Base-by-base conservation (phyloP, 2,888 invertebrate genomes). In the Mechanitis messenoides region DNA sequence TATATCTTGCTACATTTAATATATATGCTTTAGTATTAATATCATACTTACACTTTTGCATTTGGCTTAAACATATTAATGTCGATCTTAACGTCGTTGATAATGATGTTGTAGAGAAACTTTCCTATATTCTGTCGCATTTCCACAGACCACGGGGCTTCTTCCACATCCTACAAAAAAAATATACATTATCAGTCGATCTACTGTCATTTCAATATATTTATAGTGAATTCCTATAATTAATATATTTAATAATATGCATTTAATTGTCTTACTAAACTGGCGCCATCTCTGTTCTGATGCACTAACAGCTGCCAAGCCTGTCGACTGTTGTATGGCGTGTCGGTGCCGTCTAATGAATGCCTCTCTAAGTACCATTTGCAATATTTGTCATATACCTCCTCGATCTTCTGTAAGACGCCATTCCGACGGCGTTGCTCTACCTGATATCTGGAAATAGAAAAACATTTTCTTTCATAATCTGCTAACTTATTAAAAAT, bases 91-190 rank as follows among this genome's bases (percentile, higher is more conserved):
- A 97, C 90, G 77, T 97, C 96, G 60, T 95, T 93, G 76, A 97
- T 92, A 12, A 98, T 93, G 54, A 98, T 95, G 70, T 95, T 94
- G 78, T 96, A 97, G 0, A 98, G 88, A 81, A 97, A 96, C 73
- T 94, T 94, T 47, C 98, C 98, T 56, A 98, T 88, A 53, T 91
- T 92, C 57, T 85, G 80, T 9, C 93, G 79, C 55, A 94, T 91
- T 63, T 92, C 90, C 11, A 87, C 78, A 0, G 94, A 93, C 97
- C 96, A 97, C 0, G 85, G 78, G 11, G 89, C 85, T 68, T 93
- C 91, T 45, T 84, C 85, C 4, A 86, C 71, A 69, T 93, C 91
- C 91, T 92, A 60, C 31, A 56, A 60, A 7, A 2, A 50, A 31
- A 3, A 4, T 20, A 20, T 20, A 20, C 20, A 20, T 20, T 20